Conservation (phyloP, 2,113 vertebrate species). For the Petrocephalus microphthalmus region DNA sequence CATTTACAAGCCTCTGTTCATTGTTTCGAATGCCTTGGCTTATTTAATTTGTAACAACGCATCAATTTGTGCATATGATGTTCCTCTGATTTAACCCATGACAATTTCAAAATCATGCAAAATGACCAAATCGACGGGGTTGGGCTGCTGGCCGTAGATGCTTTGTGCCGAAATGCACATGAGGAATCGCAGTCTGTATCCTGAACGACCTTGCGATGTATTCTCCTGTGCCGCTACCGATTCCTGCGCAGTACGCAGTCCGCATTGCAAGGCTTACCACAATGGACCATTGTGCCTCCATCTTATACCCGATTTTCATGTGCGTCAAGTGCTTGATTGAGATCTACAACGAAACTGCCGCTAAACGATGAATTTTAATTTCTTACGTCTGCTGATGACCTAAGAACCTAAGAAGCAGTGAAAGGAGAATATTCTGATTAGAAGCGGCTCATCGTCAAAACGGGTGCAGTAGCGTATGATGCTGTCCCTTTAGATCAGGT, state of each 20-base stretch:
- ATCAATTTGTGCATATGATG: background rate
- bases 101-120: background rate
- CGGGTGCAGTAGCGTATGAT: background rate
- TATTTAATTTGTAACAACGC: background rate
- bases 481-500: background rate
- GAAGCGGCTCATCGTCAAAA: background rate
- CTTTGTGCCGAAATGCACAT: background rate
- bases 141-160: background rate
- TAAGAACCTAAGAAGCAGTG: background rate
- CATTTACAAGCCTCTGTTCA: background rate
- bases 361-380: background rate
- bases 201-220: constrained; percentile 36
- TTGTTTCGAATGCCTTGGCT: background rate
- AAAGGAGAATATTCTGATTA: background rate
- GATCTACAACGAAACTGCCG: background rate
- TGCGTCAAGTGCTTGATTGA: background rate
- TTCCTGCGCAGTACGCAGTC: constrained; percentile 38
- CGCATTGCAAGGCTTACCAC: background rate
- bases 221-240: constrained; percentile 17
- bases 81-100: background rate
- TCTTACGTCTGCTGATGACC: background rate
- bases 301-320: background rate
- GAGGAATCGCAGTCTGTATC: background rate
- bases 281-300: background rate
- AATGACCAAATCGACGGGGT: background rate